A percentile compares a stretch with the other conserved stretches of the same genome.
Evolutionary conservation across 2,797 vertebrate species (phyloP).

Genomic region (Monodelphis domestica): DNA sequence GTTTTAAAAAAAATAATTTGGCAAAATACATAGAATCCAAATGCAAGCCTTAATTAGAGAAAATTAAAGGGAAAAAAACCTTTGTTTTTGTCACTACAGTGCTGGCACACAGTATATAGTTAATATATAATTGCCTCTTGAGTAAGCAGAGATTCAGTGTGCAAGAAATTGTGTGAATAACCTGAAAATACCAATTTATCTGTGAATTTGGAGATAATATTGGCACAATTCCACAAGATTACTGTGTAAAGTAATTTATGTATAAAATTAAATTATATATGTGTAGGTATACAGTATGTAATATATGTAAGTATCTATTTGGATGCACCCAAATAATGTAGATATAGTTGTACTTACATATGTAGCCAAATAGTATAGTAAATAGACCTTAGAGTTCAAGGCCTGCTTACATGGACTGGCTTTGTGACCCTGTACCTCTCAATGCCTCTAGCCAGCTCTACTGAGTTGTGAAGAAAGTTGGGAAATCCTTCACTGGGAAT

Average conservation of each 20-base stretch:
- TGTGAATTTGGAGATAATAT: background rate
- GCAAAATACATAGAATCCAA: background rate
- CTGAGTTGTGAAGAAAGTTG: background rate
- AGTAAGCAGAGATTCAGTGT: background rate
- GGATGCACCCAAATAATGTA: too few species aligned
- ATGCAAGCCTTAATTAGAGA: background rate
- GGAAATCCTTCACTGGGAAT: background rate
- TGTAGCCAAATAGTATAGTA: background rate
- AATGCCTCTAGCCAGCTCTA: background rate
- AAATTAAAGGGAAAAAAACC: background rate
- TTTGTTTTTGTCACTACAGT: background rate
- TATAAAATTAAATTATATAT: background rate
- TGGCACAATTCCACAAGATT: background rate
- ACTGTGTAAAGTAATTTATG: background rate
- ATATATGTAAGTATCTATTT: too few species aligned
- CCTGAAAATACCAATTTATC: background rate
- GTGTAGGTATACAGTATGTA: too few species aligned
- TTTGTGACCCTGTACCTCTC: background rate
- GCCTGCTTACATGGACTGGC: background rate
- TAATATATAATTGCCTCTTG: background rate
- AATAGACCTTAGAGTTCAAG: background rate
- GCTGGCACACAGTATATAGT: background rate
- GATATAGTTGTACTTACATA: too few species aligned
- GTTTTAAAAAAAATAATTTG: background rate
- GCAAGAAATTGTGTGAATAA: background rate